A percentile compares a stretch with the other conserved stretches of the same genome.
Conservation (phyloP, 1,140 invertebrate species). For the Heliconius congener region DNA sequence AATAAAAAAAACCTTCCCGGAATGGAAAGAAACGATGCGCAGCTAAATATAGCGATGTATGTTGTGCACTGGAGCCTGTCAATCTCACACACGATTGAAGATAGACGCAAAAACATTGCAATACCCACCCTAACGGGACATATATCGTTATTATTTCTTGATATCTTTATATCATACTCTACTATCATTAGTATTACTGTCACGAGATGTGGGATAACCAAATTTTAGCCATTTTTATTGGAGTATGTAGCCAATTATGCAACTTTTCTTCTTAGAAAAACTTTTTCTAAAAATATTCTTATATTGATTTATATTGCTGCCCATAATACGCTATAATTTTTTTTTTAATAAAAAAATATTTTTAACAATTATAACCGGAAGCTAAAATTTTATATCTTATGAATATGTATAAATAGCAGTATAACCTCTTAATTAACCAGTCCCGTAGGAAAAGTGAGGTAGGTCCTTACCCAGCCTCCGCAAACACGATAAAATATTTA, state of each 20-base stretch:
- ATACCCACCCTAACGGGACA: constrained; percentile 67
- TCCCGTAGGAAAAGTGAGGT: constrained; percentile 41
- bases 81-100: constrained; percentile 64
- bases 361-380: neutral
- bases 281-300: neutral
- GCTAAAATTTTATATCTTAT: neutral
- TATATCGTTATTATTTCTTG: constrained; percentile 50
- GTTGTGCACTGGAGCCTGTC: constrained; percentile 71
- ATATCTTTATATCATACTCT: constrained; percentile 36
- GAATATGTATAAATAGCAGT: constrained; percentile 14
- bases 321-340: no score
- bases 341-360: neutral
- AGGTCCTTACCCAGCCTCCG: constrained; percentile 44
- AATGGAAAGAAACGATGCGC: constrained; percentile 57
- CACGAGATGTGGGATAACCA: neutral
- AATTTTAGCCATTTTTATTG: neutral
- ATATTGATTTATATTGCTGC: neutral
- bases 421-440: constrained; percentile 52
- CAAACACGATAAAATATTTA: constrained; percentile 67
- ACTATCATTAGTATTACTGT: neutral
- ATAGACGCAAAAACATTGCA: constrained; percentile 69
- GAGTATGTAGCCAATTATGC: no score
- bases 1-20: constrained; percentile 46
- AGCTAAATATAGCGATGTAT: constrained; percentile 63
- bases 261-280: no score